These are phyloP conservation scores for Mellilla xanthometata DNA, from an alignment of 2,888 invertebrate genomes.

Conservation along the genomic window DNA sequence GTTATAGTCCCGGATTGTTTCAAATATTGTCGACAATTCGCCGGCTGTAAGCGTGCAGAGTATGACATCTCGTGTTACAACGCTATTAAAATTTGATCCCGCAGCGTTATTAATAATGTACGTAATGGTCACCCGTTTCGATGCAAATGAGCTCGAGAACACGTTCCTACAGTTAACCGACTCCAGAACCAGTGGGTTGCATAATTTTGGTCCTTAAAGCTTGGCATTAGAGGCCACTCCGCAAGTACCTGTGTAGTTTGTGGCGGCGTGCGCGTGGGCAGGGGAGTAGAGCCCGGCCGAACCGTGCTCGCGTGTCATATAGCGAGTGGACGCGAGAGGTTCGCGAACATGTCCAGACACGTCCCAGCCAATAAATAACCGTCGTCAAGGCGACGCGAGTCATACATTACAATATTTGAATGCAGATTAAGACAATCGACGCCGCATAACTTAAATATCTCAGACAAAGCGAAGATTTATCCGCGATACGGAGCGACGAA, in stretches of 20 bases:
- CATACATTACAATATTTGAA: conserved; percentile 23
- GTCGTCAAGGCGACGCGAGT: conserved; percentile 23
- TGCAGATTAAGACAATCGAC: conserved; percentile 21
- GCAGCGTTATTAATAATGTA: conserved; percentile 19
- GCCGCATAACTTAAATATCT: conserved; percentile 10
- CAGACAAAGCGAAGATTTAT: conserved; percentile 11
- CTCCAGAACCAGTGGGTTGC: background rate
- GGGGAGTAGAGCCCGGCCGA: conserved; percentile 28
- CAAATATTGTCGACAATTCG: background rate
- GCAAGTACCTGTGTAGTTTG: conserved; percentile 26
- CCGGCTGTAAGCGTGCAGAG: conserved; percentile 1
- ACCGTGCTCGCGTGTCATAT: conserved; percentile 41
- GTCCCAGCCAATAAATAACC: conserved; percentile 28
- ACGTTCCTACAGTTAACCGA: conserved; percentile 19
- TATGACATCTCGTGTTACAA: conserved; percentile 20
- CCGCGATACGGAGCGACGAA: conserved; percentile 2
- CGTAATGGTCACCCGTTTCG: conserved; percentile 39
- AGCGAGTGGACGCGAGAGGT: conserved; percentile 70
- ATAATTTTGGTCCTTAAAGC: conserved; percentile 22
- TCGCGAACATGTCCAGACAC: conserved; percentile 42
- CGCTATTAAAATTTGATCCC: conserved; percentile 26
- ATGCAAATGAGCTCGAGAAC: conserved; percentile 43
- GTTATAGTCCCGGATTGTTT: conserved; percentile 1
- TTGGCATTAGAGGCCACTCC: conserved; percentile 12
- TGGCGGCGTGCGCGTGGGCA: conserved; percentile 36